Conservation (phyloP, 2,113 vertebrate genomes). For the Gnathonemus longibarbis region DNA sequence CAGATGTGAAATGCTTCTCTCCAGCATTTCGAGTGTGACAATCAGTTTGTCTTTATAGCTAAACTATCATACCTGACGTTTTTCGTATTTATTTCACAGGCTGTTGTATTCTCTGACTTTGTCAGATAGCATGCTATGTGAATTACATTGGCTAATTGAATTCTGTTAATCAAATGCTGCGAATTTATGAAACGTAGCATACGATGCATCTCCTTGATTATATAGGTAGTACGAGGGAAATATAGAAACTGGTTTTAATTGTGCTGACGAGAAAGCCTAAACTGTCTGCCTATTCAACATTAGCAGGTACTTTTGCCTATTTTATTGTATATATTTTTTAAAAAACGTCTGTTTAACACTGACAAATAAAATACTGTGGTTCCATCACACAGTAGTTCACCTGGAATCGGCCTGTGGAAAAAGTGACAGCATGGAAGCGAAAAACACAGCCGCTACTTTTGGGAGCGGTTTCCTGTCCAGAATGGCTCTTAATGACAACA, state of each 20-base stretch:
- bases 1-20: background rate
- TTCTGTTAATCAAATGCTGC: background rate
- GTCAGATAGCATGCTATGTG: background rate
- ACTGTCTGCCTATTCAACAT: background rate
- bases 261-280: background rate
- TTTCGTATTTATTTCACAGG: background rate
- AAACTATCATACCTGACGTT: background rate
- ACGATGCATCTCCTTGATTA: background rate
- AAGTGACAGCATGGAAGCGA: constrained; percentile 42
- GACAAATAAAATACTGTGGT: background rate
- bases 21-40: background rate
- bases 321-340: background rate
- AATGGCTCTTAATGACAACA: constrained; percentile 95
- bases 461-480: constrained; percentile 71
- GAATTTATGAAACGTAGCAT: background rate
- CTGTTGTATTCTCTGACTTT: background rate
- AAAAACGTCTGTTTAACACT: background rate
- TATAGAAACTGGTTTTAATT: background rate
- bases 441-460: constrained; percentile 21
- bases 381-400: background rate
- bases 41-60: background rate
- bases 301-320: background rate
- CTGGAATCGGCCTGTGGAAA: background rate
- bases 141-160: background rate
- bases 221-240: background rate